Percentiles rank a stretch among this genome's conserved stretches.
These are phyloP conservation scores for Mythimna pallens DNA, from an alignment of 2,888 invertebrate species.

Conservation along the genomic window DNA sequence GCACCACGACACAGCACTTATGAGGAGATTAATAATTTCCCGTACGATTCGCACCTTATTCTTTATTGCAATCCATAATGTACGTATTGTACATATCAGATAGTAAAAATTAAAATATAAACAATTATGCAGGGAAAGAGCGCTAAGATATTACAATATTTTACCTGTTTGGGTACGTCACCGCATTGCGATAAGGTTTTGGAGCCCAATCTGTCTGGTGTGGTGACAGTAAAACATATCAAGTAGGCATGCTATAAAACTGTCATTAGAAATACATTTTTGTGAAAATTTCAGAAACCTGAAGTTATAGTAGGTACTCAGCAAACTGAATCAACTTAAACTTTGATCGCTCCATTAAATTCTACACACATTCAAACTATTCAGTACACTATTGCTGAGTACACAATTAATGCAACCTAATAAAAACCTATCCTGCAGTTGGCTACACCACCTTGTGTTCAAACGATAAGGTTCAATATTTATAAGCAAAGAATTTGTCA, in stretches of 20 bases:
- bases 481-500: not conserved
- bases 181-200: no score
- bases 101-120: no score
- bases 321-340: constrained; percentile 1
- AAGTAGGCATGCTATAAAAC: not conserved
- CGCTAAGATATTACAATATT: no score
- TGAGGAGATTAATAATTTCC: no score
- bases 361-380: constrained; percentile 15
- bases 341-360: constrained; percentile 1
- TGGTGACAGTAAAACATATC: not conserved
- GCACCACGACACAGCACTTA: no score
- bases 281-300: not conserved
- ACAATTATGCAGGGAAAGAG: no score
- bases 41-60: no score
- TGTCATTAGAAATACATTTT: not conserved
- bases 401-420: constrained; percentile 12
- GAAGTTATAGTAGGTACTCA: not conserved
- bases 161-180: no score
- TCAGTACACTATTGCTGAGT: constrained; percentile 25
- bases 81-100: no score
- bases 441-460: not conserved
- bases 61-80: no score
- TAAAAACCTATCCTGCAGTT: not conserved
- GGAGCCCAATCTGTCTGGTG: not conserved
- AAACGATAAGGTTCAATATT: constrained; percentile 19